Evolutionary conservation across 2,797 vertebrate genomes (phyloP).

Genomic region (Clarias platycephalus): DNA sequence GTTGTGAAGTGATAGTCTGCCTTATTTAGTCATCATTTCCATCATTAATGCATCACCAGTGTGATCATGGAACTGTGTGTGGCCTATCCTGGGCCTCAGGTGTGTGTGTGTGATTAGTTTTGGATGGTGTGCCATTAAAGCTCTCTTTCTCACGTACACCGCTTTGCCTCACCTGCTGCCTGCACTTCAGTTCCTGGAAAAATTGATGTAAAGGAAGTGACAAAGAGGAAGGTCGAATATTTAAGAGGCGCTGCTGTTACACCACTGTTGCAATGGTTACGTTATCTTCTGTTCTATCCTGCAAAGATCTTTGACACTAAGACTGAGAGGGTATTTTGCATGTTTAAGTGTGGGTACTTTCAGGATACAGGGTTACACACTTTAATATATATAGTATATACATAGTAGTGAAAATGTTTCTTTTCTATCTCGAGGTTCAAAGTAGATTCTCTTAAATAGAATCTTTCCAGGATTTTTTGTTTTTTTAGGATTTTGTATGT

Average conservation of each 20-base stretch:
- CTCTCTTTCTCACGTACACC: neutral
- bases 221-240: conserved; percentile 69
- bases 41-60: neutral
- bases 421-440: neutral
- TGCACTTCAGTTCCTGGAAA: conserved; percentile 73
- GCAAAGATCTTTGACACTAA: neutral
- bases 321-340: neutral
- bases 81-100: neutral
- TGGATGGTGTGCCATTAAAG: conserved; percentile 15
- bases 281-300: conserved; percentile 2
- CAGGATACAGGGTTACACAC: neutral
- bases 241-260: conserved; percentile 22
- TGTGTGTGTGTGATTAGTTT: neutral
- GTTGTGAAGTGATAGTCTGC: neutral
- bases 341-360: neutral
- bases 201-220: conserved; percentile 75
- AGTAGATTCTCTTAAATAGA: neutral
- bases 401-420: neutral
- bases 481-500: neutral
- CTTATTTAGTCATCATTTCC: neutral
- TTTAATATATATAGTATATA: no score
- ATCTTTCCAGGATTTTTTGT: neutral
- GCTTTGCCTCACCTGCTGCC: conserved; percentile 16
- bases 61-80: conserved; percentile 6
- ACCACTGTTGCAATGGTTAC: neutral